Conservation (phyloP, 2,113 vertebrate genomes). For the Indicator indicator region DNA sequence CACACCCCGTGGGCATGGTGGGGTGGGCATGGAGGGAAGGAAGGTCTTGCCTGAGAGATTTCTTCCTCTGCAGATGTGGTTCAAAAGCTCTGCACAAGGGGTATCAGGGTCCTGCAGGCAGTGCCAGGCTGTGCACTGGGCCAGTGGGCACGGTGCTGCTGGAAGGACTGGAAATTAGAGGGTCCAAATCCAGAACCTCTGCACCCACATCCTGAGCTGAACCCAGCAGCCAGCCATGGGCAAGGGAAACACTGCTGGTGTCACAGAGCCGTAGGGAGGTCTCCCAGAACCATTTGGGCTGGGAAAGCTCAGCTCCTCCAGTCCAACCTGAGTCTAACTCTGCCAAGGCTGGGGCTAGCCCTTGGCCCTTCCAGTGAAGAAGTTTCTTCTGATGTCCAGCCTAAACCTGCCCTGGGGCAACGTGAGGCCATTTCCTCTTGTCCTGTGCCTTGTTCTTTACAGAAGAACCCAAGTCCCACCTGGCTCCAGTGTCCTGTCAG, state of each 20-base stretch:
- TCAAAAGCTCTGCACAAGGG: not conserved
- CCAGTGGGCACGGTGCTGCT: fast-evolving
- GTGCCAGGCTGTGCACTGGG: fast-evolving
- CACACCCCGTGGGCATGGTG: fast-evolving
- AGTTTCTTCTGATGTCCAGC: no score
- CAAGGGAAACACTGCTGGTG: not conserved
- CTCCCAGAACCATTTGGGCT: no score
- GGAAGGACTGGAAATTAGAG: not conserved
- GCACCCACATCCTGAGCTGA: fast-evolving
- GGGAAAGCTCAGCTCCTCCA: no score
- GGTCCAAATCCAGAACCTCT: not conserved
- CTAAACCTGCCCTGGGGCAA: no score
- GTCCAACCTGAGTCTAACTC: no score
- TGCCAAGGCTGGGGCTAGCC: no score
- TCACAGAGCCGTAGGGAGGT: no score
- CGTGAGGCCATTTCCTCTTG: no score
- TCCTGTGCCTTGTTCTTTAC: no score
- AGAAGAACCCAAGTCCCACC: no score
- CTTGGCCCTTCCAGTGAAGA: no score
- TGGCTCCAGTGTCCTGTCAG: no score
- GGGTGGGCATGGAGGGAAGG: not conserved
- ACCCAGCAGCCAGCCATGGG: fast-evolving
- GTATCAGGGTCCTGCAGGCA: not conserved
- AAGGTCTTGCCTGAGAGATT: not conserved
- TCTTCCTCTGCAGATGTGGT: not conserved